phyloP scores from a whole-genome alignment of 2,113 vertebrate genomes.

The Phainopepla nitens region DNA sequence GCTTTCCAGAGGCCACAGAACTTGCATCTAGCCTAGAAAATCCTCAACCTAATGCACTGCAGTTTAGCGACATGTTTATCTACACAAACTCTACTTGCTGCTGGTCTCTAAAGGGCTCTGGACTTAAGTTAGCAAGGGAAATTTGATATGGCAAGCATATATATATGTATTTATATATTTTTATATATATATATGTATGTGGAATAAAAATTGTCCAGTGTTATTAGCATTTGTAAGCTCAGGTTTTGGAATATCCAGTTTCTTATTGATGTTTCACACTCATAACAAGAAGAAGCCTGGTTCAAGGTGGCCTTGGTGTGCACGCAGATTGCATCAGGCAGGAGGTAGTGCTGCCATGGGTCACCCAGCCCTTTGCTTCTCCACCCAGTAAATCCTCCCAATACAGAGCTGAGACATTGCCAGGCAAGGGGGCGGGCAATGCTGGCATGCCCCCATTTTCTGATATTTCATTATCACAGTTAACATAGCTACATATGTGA shows the following conservation, averaged over 20 bases:
- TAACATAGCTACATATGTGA: background rate
- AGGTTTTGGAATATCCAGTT: background rate
- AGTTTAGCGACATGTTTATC: background rate
- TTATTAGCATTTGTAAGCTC: background rate
- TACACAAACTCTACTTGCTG: background rate
- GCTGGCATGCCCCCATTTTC: background rate
- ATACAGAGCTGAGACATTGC: background rate
- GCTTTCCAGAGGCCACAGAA: background rate
- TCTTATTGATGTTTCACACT: background rate
- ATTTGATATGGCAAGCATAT: background rate
- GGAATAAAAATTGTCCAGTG: background rate
- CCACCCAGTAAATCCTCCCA: background rate
- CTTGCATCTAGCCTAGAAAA: background rate
- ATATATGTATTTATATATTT: background rate
- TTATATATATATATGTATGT: background rate
- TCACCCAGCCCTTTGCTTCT: background rate
- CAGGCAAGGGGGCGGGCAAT: background rate
- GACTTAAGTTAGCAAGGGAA: background rate
- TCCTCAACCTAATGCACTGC: background rate
- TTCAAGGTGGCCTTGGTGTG: background rate
- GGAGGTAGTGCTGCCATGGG: rapidly evolving
- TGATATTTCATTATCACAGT: background rate
- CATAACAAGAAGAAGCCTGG: background rate
- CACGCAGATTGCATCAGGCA: background rate
- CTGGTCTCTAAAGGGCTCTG: background rate